Base-by-base conservation (phyloP, 1,140 invertebrate species). In the Drosophila willistoni region DNA sequence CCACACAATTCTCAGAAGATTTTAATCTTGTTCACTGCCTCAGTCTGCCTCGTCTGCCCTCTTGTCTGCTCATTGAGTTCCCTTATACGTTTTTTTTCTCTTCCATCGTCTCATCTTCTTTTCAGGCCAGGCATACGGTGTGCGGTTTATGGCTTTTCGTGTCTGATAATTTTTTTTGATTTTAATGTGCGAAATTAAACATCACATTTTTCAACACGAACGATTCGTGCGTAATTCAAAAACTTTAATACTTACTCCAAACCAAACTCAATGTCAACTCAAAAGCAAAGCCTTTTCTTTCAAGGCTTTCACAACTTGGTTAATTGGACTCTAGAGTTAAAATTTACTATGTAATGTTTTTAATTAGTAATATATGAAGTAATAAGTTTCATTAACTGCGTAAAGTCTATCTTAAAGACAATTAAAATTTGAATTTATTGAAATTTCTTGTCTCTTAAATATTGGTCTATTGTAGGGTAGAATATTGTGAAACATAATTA, bases 111-210 rank as follows among this genome's bases (percentile, higher is more conserved):
- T 76, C 42, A 42, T 67, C n/a, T 36, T 51, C 47, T 61, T 39
- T 29, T 67, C 69, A 41, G 66, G 47, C 76, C 42, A 29, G 47
- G 85, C 73, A 89, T 90, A 79, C 67, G 73, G 73, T 90, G 84
- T 90, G 84, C 81, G 90, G 83, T 90, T 91, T 91, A 90, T 85
- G 82, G 71, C 62, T 83, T 90, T 84, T 79, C 72, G 90, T 86
- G 90, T 89, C 90, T 91, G 90, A 91, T 91, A 91, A 91, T 91
- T 91, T 91, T 91, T 91, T 87, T 73, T 77, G 84, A 90, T 89
- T 90, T 91, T 91, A 91, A 91, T 91, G 86, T 91, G 86, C 86
- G 87, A 91, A 91, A 89, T 90, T 91, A 91, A 90, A 90, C 90
- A 91, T 91, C 90, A 91, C 90, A 91, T 91, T 91, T 91, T 90